These are phyloP conservation scores for Lamellibrachia columna DNA, from an alignment of 2,888 invertebrate genomes.

Conservation along the genomic window DNA sequence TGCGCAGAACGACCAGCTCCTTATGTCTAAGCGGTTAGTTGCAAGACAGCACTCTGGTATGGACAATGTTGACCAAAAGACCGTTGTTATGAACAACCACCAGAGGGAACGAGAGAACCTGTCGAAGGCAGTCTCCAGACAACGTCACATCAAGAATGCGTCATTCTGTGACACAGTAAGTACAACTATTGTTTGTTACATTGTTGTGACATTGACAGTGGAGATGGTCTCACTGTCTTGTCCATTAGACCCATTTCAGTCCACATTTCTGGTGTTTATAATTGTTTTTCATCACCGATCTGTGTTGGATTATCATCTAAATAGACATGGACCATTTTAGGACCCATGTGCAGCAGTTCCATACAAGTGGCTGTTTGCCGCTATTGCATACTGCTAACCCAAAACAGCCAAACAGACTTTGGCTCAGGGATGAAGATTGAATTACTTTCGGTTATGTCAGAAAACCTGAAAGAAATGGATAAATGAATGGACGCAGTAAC, in stretches of 20 bases:
- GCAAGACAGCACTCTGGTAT: background rate
- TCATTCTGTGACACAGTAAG: background rate
- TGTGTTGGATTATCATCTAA: too few species aligned
- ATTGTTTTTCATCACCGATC: too few species aligned
- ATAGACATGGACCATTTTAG: too few species aligned
- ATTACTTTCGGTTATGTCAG: too few species aligned
- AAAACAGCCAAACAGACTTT: too few species aligned
- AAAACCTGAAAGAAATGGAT: too few species aligned
- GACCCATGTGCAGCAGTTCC: too few species aligned
- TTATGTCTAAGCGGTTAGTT: background rate
- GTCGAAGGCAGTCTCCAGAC: background rate
- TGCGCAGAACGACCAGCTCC: background rate
- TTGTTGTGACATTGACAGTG: background rate
- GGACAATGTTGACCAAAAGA: constrained; percentile 3
- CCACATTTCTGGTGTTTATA: too few species aligned
- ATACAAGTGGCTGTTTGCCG: too few species aligned
- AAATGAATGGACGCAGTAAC: too few species aligned
- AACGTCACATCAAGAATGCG: background rate
- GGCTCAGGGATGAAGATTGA: too few species aligned
- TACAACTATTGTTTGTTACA: background rate
- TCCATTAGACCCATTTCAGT: background rate
- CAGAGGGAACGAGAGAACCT: background rate
- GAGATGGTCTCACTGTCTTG: background rate
- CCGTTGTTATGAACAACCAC: background rate
- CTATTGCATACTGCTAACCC: too few species aligned